Evolutionary conservation across 2,113 vertebrate genomes (phyloP).

Genomic region (Dissostichus mawsoni): DNA sequence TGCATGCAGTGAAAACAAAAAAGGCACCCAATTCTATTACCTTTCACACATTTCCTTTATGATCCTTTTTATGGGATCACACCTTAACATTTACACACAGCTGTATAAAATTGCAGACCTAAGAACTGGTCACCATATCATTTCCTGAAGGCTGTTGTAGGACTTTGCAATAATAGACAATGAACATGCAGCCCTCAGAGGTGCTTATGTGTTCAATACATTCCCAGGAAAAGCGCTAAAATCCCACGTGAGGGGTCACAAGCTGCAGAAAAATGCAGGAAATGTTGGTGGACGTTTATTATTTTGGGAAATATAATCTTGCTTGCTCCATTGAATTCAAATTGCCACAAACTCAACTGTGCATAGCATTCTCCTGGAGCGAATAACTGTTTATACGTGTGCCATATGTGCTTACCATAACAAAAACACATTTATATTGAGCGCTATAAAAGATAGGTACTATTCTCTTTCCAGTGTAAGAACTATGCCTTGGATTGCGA

Average conservation of each 20-base stretch:
- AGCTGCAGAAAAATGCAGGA: constrained; percentile 40
- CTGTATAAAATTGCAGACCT: not conserved
- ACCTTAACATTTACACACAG: not conserved
- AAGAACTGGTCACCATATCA: constrained; percentile 11
- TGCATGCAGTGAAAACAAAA: not conserved
- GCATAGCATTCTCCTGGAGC: constrained; percentile 54
- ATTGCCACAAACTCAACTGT: constrained; percentile 76
- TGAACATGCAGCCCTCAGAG: constrained; percentile 39
- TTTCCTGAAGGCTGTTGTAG: constrained; percentile 20
- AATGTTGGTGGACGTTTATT: constrained; percentile 62
- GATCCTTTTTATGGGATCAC: not conserved
- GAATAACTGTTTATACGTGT: constrained; percentile 65
- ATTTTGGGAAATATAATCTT: constrained; percentile 67
- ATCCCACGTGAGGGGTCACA: constrained; percentile 47
- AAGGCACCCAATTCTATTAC: not conserved
- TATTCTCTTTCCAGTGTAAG: constrained; percentile 23
- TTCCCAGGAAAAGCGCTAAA: constrained; percentile 49
- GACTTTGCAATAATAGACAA: constrained; percentile 47
- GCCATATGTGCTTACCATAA: constrained; percentile 57
- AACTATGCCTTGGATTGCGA: constrained; percentile 36
- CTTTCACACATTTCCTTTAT: not conserved
- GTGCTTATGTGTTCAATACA: constrained; percentile 35
- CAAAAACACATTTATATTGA: constrained; percentile 56
- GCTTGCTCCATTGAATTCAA: constrained; percentile 69
- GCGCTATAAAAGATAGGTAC: constrained; percentile 4